phyloP scores from a whole-genome alignment of 2,888 invertebrate genomes.

The Conus canariensis region DNA sequence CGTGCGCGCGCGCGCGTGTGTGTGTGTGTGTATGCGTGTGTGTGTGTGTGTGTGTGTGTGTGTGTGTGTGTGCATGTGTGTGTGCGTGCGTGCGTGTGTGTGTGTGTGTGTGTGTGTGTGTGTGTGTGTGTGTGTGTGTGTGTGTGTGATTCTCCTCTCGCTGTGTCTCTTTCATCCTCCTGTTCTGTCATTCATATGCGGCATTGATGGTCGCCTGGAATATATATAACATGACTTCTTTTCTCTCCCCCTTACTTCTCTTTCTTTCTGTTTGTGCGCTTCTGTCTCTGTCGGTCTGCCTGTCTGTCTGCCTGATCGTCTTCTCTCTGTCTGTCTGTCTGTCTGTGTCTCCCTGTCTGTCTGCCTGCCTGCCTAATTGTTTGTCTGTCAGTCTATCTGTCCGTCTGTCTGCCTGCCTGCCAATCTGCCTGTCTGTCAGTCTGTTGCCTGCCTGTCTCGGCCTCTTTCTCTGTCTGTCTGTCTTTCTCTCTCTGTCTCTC shows the following conservation, averaged over 20 bases:
- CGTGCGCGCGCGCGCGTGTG: too few relatives aligned
- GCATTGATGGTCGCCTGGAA: too few relatives aligned
- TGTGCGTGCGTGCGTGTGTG: too few relatives aligned
- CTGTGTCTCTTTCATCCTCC: background rate
- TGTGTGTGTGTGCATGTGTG: too few relatives aligned
- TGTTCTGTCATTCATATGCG: background rate
- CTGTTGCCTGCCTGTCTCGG: background rate
- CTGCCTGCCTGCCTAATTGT: background rate
- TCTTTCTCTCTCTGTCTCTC: background rate
- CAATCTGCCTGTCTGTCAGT: background rate
- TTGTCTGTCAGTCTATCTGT: background rate
- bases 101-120: background rate
- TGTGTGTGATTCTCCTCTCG: too few relatives aligned
- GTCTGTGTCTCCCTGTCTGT: background rate
- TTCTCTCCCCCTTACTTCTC: background rate
- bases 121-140: slow-evolving; percentile 6
- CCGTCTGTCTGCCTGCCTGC: background rate
- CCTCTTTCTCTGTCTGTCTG: background rate
- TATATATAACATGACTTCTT: too few relatives aligned
- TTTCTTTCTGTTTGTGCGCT: background rate
- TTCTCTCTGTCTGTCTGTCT: background rate
- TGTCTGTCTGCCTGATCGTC: background rate
- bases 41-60: too few relatives aligned
- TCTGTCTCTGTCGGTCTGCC: background rate
- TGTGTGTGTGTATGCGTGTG: too few relatives aligned